Evolutionary conservation across 2,888 invertebrate genomes (phyloP).

Genomic region (Selenia dentaria): DNA sequence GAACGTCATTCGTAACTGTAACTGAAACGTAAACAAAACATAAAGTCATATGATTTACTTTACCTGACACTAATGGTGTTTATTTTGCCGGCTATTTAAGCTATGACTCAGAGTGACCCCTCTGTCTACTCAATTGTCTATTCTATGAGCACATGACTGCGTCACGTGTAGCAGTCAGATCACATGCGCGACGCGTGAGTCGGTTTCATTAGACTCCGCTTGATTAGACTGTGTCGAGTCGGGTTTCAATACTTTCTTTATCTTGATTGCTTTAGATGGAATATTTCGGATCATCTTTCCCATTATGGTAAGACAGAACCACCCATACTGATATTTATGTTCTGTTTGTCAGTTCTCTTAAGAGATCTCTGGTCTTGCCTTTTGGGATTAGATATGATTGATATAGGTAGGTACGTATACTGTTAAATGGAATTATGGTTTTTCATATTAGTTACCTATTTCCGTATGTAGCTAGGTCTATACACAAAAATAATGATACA

Average conservation of each 20-base stretch:
- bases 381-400: too few relatives aligned
- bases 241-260: conserved; percentile 25
- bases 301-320: background rate
- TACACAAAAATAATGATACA: too few relatives aligned
- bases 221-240: conserved; percentile 17
- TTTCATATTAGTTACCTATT: too few relatives aligned
- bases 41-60: background rate
- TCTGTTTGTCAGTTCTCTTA: too few relatives aligned
- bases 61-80: background rate
- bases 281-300: conserved; percentile 11
- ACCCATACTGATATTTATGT: too few relatives aligned
- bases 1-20: too few relatives aligned
- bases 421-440: too few relatives aligned
- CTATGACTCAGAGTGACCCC: background rate
- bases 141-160: conserved; percentile 43
- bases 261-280: conserved; percentile 18
- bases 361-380: too few relatives aligned
- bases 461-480: too few relatives aligned
- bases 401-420: too few relatives aligned
- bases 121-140: conserved; percentile 21
- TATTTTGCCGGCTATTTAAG: background rate
- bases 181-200: conserved; percentile 57
- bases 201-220: conserved; percentile 28
- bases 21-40: too few relatives aligned
- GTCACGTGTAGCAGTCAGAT: conserved; percentile 53